Evolutionary conservation across 2,888 invertebrate species (phyloP).

Genomic region (Zygothrica quintamaculata): DNA sequence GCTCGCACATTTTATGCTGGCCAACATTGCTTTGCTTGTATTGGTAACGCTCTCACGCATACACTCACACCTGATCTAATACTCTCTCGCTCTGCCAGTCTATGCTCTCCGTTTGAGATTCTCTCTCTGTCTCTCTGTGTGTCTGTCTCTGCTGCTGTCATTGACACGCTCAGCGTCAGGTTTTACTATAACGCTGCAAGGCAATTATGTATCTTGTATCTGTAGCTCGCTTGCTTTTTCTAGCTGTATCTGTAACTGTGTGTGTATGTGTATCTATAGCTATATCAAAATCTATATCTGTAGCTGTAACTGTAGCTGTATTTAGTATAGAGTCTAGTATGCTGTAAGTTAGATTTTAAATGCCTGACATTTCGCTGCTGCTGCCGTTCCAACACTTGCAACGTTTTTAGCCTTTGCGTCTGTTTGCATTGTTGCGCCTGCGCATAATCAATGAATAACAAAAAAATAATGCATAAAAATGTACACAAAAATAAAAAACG

Average conservation of each 20-base stretch:
- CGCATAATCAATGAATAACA: conserved; percentile 54
- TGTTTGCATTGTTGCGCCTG: conserved; percentile 59
- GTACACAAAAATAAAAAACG: conserved; percentile 21
- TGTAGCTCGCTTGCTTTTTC: conserved; percentile 58
- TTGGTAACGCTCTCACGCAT: conserved; percentile 67
- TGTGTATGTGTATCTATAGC: conserved; percentile 40
- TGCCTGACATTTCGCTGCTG: conserved; percentile 80
- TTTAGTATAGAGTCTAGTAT: no score
- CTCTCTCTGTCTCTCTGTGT: conserved; percentile 19
- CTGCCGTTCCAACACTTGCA: conserved; percentile 68
- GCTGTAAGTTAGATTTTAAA: conserved; percentile 56
- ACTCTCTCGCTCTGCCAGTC: conserved; percentile 6
- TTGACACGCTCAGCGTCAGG: conserved; percentile 76
- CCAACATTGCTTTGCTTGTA: conserved; percentile 43
- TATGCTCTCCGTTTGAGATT: neutral
- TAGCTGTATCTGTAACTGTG: conserved; percentile 39
- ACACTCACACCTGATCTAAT: conserved; percentile 19
- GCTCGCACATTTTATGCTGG: conserved; percentile 54
- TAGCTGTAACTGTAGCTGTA: conserved; percentile 14
- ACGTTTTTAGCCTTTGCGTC: conserved; percentile 40
- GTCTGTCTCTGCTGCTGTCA: conserved; percentile 53
- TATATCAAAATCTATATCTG: conserved; percentile 27
- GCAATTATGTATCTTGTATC: conserved; percentile 81
- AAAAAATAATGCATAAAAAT: conserved; percentile 20
- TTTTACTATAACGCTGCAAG: conserved; percentile 46